Evolutionary conservation across 2,797 vertebrate genomes (phyloP), one percentile per base, ranked within the genome.

Genomic region (Myripristis jacobus): DNA sequence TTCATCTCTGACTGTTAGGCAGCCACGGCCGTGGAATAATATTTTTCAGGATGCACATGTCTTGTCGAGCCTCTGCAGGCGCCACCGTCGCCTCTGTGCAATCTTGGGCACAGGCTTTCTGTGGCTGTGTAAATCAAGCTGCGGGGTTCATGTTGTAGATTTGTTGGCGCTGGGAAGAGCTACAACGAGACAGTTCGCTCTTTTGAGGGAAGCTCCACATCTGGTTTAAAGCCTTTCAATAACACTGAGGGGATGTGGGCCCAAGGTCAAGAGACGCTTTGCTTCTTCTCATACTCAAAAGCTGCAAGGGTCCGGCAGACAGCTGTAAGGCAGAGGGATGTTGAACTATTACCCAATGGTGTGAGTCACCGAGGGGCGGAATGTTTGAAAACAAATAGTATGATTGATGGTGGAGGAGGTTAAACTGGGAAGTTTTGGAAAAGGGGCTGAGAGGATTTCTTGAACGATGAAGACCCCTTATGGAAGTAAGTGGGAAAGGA

Each of bases 131-230:
- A 43, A 27, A 43, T n/a, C 5, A 10, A 66, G n/a, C 58, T 51
- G 48, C 22, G 19, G 36, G 12, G 7, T 34, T 59, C 4, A 56
- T 16, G 11, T 27, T 4, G 61, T 73, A 27, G 59, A 6, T 85
- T 66, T 71, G 29, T 70, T 70, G 66, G 71, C 7, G 0, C 9
- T 25, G 41, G 4, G 1, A 0, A 43, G 55, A 24, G 19, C 18
- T 24, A 54, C 41, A 25, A 21, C 38, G 18, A 69, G 43, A 58
- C 3, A 25, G 44, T 13, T 63, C 52, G 13, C 18, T 9, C 12
- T 50, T 55, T 52, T 72, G n/a, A 78, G 36, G 6, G 73, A 84
- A 63, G 73, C 69, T 58, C 25, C 43, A 80, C 83, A 85, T 86
- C 83, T 89, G 86, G 44, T 69, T 66, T 82, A 2, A 4, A 57